phyloP scores from a whole-genome alignment of 2,888 invertebrate genomes.

The Tanypteryx hageni region DNA sequence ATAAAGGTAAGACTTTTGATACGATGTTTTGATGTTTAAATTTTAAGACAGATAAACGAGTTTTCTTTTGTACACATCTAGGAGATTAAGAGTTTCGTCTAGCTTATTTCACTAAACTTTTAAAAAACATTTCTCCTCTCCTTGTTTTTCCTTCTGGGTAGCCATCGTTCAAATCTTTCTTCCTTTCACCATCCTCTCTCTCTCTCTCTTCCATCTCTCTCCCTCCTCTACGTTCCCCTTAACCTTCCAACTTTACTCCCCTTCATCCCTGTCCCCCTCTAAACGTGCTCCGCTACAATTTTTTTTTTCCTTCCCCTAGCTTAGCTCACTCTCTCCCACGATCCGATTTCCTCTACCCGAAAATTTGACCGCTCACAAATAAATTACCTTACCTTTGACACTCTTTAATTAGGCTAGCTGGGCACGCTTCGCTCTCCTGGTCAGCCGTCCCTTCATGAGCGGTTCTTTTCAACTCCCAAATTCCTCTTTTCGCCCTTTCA shows the following conservation, averaged over 20 bases:
- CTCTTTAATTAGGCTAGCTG: neutral
- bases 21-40: too few species aligned
- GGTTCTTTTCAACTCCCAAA: neutral
- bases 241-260: neutral
- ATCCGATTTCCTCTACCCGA: neutral
- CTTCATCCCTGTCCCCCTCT: neutral
- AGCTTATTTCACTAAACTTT: too few species aligned
- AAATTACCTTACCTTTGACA: conserved; percentile 25
- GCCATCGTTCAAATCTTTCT: neutral
- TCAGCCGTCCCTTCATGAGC: neutral
- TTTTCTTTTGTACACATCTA: too few species aligned
- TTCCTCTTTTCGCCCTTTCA: neutral
- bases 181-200: neutral
- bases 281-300: neutral
- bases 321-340: neutral
- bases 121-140: too few species aligned
- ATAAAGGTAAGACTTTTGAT: too few species aligned
- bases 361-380: conserved; percentile 14
- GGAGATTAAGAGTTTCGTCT: too few species aligned
- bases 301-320: neutral
- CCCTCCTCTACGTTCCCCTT: too few species aligned
- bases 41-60: too few species aligned
- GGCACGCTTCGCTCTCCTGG: neutral
- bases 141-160: too few species aligned
- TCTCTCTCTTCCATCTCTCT: neutral